phyloP scores from a whole-genome alignment of 2,797 vertebrate genomes.

The Semaprochilodus insignis region DNA sequence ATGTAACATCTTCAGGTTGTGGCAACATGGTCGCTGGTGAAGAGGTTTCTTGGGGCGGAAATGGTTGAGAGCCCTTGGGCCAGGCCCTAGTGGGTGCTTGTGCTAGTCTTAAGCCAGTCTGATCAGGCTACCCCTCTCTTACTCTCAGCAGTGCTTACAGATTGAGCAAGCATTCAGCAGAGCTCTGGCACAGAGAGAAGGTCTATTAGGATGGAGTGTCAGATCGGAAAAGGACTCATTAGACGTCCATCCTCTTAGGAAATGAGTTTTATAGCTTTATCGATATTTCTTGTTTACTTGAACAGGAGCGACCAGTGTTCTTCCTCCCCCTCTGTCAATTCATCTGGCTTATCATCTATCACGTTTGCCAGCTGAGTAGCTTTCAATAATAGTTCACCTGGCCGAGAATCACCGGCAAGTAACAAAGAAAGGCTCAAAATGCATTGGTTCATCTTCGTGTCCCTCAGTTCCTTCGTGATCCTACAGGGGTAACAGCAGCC shows the following conservation, averaged over 20 bases:
- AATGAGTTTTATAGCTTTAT: conserved; percentile 31
- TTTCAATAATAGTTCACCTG: background rate
- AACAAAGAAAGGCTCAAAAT: conserved; percentile 23
- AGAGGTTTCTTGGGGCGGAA: too few species aligned
- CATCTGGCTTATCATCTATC: background rate
- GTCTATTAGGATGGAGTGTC: conserved; percentile 17
- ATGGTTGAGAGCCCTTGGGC: too few species aligned
- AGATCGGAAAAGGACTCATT: conserved; percentile 31
- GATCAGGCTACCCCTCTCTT: conserved; percentile 38
- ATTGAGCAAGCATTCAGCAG: conserved; percentile 27
- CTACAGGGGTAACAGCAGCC: background rate
- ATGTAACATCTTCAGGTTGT: too few species aligned
- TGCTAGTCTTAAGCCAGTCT: conserved; percentile 26
- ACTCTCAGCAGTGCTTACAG: conserved; percentile 34
- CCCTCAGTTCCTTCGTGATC: background rate
- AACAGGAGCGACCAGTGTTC: conserved; percentile 12
- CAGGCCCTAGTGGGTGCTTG: conserved; percentile 18
- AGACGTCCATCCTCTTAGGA: conserved; percentile 26
- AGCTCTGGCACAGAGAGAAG: conserved; percentile 15
- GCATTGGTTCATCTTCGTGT: background rate
- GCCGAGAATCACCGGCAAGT: background rate
- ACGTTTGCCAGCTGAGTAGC: background rate
- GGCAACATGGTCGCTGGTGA: too few species aligned
- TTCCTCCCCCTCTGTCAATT: conserved; percentile 12
- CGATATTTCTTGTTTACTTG: conserved; percentile 16